A percentile compares a stretch with the other conserved stretches of the same genome.
These are phyloP conservation scores for Aplochiton taeniatus DNA, from an alignment of 2,797 vertebrate species.

Conservation along the genomic window DNA sequence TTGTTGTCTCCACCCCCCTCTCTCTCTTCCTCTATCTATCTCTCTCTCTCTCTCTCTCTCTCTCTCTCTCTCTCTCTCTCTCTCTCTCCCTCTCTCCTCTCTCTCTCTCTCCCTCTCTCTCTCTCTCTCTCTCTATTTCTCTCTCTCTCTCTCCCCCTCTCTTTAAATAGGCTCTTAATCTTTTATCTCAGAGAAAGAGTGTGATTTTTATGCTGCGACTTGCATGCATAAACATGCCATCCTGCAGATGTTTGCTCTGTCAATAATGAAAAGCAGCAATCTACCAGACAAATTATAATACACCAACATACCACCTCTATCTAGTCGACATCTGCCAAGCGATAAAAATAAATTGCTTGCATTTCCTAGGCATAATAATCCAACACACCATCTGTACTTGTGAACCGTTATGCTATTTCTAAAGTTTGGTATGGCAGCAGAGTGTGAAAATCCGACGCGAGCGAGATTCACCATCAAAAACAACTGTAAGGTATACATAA, in stretches of 20 bases:
- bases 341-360: conserved; percentile 73
- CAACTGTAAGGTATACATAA: conserved; percentile 4
- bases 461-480: conserved; percentile 13
- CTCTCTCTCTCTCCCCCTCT: conserved; percentile 1
- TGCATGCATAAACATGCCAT: conserved; percentile 52
- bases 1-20: conserved; percentile 30
- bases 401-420: conserved; percentile 16
- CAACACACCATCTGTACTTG: conserved; percentile 65
- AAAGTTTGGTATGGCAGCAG: conserved; percentile 9
- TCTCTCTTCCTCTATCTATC: no score
- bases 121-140: background rate
- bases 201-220: conserved; percentile 44
- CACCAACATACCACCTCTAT: conserved; percentile 68
- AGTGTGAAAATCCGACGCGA: conserved; percentile 13
- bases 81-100: background rate
- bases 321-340: conserved; percentile 73
- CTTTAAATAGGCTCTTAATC: conserved; percentile 54
- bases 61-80: conserved; percentile 3
- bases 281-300: conserved; percentile 72
- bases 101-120: conserved; percentile 7
- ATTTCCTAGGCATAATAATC: conserved; percentile 67
- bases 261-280: conserved; percentile 72
- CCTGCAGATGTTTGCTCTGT: conserved; percentile 69
- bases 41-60: background rate
- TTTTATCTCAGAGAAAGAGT: conserved; percentile 39